Base-by-base conservation (phyloP, 2,888 invertebrate genomes). In the Epistrophe eligans region DNA sequence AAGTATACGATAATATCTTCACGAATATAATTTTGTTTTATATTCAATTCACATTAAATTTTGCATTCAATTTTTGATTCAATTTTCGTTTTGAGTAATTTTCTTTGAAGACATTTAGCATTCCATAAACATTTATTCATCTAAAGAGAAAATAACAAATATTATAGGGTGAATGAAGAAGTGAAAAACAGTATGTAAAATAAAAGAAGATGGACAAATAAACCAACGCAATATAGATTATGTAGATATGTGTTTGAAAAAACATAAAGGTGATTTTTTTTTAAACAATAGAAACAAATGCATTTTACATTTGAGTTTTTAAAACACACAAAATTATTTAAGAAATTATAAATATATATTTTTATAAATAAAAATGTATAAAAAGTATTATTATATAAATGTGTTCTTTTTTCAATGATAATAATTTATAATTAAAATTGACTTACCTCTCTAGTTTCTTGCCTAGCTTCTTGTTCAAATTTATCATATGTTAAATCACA, bases 401-500 rank as follows among this genome's bases (percentile, higher is more conserved):
- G 57, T 67, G 58, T 35, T 24, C 19, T 24, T 52, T 32, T 57
- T 40, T 43, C 0, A 9, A 1, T 60, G 40, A 50, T 48, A 48
- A 4, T 2, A 15, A 91, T 79, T 90, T 17, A 35, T 32, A 4
- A 35, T 35, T 73, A 64, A 88, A 89, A 88, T 89, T 17, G 11
- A 89, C 92, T 93, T 93, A 96, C 97, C 95, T 97, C 97, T 91
- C 95, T 95, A 84, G 96, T 95, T 90, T 92, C 92, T 89, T 90
- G 91, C 79, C 89, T 89, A 57, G 89, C 88, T 92, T 96, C 96
- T 89, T 95, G 95, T 92, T 97, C 97, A 89, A 97, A 94, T 91
- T 96, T 95, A 90, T 96, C 96, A 91, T 96, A 95, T 89, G 95
- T 94, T 89, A 97, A 94, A 90, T 96, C 96, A 90, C 91, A 93